Evolutionary conservation across 2,797 vertebrate species (phyloP), one percentile per base, ranked within the genome.

Genomic region (Leptoclinus maculatus): DNA sequence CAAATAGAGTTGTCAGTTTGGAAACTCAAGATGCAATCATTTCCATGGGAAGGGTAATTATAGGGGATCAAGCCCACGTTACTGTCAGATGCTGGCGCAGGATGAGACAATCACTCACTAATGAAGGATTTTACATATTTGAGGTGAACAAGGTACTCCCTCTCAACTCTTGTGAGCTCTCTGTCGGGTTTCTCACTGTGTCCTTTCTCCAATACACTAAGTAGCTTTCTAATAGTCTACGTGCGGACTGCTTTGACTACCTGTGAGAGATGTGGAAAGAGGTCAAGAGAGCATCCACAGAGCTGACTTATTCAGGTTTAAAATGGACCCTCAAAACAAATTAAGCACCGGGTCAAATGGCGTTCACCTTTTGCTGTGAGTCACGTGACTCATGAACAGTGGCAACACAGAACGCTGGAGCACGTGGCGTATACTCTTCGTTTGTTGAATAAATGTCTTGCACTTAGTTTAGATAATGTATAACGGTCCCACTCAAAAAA

Each of bases 1-100:
- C 92, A 95, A 94, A 95, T 94, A 93, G 92, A 95, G 93, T 93
- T 94, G 94, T 94, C 94, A 93, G 94, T 95, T 94, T 93, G 89
- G 92, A 95, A 95, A 94, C 91, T 94, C 92, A 86, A 93, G 91
- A 94, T 92, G 92, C 89, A 92, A 93, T 94, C 92, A 94, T 94
- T 92, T 94, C 90, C 91, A 92, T 79, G 79, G 85, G 87, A 89
- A 90, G 88, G 87, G 91, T 95, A 96, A 95, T 95, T 93, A 94
- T 85, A 79, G 93, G 78, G 90, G 92, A 94, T 95, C 88, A 94
- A 84, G 84, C 78, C 87, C 81, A 83, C 79, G 81, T 90, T 91
- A 83, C 92, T 90, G 90, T 92, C 93, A 91, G 91, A 87, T 88
- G 88, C 81, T 84, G 91, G 89, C 72, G 41, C 83, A n/a, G 88